Conservation (phyloP, 2,797 vertebrate genomes). For the Triplophysa bombifrons region DNA sequence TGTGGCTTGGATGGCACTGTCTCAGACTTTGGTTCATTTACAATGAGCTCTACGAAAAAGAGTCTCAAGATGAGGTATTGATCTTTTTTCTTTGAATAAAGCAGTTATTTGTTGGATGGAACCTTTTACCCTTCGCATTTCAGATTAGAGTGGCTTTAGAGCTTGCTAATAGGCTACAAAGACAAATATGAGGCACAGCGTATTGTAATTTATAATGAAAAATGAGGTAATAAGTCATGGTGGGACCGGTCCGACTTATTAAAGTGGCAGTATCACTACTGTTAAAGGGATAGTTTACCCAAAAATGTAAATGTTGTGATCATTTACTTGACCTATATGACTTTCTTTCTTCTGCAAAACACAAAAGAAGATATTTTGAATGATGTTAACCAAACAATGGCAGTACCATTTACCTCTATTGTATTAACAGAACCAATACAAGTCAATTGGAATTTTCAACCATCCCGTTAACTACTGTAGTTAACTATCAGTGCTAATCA, state of each 20-base stretch:
- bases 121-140: conserved; percentile 8
- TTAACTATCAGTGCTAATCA: no score
- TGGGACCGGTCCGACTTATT: background rate
- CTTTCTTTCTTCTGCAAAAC: no score
- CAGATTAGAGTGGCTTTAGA: background rate
- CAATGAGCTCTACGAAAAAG: conserved; percentile 34
- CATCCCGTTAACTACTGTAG: no score
- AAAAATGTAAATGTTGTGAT: no score
- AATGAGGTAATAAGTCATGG: background rate
- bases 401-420: no score
- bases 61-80: conserved; percentile 43
- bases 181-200: background rate
- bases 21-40: conserved; percentile 38
- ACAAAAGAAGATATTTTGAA: no score
- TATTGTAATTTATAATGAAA: background rate
- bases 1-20: conserved; percentile 5
- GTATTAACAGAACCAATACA: no score
- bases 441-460: no score
- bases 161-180: background rate
- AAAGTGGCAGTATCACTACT: background rate
- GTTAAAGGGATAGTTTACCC: background rate
- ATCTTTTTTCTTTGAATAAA: conserved; percentile 31
- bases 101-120: background rate
- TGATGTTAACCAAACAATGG: no score
- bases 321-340: no score